Percentiles rank a stretch among this genome's conserved stretches.
phyloP scores from a whole-genome alignment of 2,113 vertebrate genomes.

The Pelecanoides urinatrix region DNA sequence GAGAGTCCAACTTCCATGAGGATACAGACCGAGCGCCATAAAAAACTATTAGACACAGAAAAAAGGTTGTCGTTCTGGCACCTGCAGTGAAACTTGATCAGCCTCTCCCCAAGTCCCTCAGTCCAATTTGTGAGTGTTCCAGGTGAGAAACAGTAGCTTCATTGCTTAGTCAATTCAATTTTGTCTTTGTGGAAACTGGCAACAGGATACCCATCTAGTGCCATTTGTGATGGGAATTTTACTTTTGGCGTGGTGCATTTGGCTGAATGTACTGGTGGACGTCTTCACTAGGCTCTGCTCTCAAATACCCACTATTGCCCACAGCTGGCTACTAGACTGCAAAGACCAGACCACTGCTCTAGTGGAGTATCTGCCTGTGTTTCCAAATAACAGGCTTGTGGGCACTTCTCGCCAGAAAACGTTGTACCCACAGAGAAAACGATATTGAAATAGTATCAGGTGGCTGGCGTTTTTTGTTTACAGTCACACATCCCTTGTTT shows the following conservation, averaged over 20 bases:
- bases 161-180: not conserved
- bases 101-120: not conserved
- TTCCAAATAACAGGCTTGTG: not conserved
- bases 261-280: not conserved
- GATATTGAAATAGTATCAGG: not conserved
- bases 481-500: not conserved
- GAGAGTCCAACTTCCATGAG: not conserved
- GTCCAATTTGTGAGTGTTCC: not conserved
- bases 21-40: not conserved
- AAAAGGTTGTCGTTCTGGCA: not conserved
- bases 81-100: not conserved
- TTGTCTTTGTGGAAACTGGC: not conserved
- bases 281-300: not conserved
- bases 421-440: not conserved
- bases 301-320: not conserved
- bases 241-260: not conserved
- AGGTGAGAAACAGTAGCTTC: not conserved
- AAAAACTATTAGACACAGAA: not conserved
- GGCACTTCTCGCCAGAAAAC: not conserved
- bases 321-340: not conserved
- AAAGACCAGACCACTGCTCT: not conserved
- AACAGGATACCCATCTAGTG: not conserved
- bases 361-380: not conserved
- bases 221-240: not conserved
- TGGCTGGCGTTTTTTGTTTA: not conserved